Base-by-base conservation (phyloP, 2,113 vertebrate species). In the Sphaerodactylus townsendi region DNA sequence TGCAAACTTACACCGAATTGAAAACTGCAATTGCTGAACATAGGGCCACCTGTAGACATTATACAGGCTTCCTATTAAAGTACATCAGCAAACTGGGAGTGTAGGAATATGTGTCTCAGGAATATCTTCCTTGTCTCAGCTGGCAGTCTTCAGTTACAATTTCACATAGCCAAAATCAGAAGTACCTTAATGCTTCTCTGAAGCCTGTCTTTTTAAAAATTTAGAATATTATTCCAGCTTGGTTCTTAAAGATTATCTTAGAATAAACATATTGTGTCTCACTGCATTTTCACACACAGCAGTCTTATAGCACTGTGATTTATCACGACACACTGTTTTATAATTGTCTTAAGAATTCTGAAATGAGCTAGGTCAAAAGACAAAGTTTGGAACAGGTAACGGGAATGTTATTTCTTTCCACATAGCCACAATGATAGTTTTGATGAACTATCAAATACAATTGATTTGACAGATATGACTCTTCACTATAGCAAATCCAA, bases 141-240 rank as follows among this genome's bases (percentile, higher is more conserved):
- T 68, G 53, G 53, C 53, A 23, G 21, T 9, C 59, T 62, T 23
- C 59, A 62, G 59, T 62, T 62, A 62, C 7, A 62, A 62, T 10
- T 10, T 62, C 21, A 28, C 59, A 62, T 62, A 10, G 10, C 10
- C 48, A 50, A 28, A 23, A 62, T 7, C 21, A 8, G 23, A 62
- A 62, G 6, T 10, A 62, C 25, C 25, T 62, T 62, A 28, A 62
- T 28, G 9, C 5, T 62, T 62, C 59, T 23, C 59, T 25, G 23
- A 19, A 62, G 9, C 25, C 59, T 62, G 21, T 21, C 2, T 28
- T 59, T 59, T 25, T 59, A 28, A 9, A 9, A 62, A 62, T 28
- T 91, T 83, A 46, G 79, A 85, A 90, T 88, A 86, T 79, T 85
- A 85, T 83, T 82, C 77, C 81, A 88, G 65, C 74, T 48, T 79